phyloP scores from a whole-genome alignment of 2,888 invertebrate genomes.

The Omphaloscelis lunosa region DNA sequence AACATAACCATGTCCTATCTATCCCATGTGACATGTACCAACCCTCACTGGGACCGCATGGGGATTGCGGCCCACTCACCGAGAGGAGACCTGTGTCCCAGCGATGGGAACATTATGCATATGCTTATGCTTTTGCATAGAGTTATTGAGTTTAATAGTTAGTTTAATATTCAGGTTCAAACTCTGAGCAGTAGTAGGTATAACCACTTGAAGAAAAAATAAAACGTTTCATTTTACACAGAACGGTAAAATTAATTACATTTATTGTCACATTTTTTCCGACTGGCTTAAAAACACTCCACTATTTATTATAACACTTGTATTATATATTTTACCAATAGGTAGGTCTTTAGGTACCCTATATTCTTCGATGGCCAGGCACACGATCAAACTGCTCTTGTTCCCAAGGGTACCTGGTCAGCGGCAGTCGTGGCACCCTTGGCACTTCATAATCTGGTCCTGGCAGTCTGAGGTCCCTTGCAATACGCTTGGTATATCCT shows the following conservation, averaged over 20 bases:
- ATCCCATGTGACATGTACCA: no score
- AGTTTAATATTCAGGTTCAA: background rate
- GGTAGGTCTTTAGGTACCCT: background rate
- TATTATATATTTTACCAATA: background rate
- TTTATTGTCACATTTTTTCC: background rate
- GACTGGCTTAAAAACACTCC: background rate
- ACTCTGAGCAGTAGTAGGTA: background rate
- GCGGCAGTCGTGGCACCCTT: conserved; percentile 15
- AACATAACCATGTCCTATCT: no score
- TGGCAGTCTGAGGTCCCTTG: conserved; percentile 34
- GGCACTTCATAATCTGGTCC: conserved; percentile 30
- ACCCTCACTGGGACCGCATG: no score
- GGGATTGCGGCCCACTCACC: no score
- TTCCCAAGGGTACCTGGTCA: conserved; percentile 30
- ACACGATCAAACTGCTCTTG: conserved; percentile 16
- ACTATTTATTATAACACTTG: background rate
- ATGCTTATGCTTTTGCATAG: no score
- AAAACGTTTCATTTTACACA: background rate
- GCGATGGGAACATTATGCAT: no score
- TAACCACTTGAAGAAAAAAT: background rate
- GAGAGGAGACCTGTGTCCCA: no score
- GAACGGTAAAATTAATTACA: background rate
- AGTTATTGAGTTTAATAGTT: no score
- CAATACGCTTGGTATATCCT: conserved; percentile 16
- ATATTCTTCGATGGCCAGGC: background rate